Evolutionary conservation across 2,113 vertebrate species (phyloP).

Genomic region (Stigmatopora nigra): DNA sequence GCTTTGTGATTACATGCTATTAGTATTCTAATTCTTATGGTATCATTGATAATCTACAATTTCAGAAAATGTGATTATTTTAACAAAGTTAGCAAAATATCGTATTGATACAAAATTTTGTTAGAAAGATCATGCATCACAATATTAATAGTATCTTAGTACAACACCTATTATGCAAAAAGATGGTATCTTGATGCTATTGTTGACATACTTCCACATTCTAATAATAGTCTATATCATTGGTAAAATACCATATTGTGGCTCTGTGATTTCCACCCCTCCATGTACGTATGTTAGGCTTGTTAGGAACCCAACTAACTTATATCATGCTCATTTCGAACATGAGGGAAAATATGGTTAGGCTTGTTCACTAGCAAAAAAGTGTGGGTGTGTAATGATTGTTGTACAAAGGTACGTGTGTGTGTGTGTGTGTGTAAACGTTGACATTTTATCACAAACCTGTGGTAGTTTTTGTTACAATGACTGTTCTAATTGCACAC

Average conservation of each 20-base stretch:
- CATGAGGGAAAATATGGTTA: constrained; percentile 39
- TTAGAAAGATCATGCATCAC: too few relatives aligned
- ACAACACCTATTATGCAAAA: background rate
- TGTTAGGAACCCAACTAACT: constrained; percentile 18
- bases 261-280: background rate
- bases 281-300: background rate
- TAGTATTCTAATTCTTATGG: background rate
- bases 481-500: constrained; percentile 88
- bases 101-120: too few relatives aligned
- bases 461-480: constrained; percentile 93
- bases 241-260: background rate
- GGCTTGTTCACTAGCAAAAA: constrained; percentile 39
- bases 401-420: constrained; percentile 75
- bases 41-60: background rate
- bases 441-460: constrained; percentile 95
- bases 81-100: background rate
- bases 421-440: constrained; percentile 63
- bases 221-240: background rate
- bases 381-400: constrained; percentile 24
- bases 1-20: background rate
- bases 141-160: too few relatives aligned
- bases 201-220: background rate
- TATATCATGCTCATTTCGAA: constrained; percentile 46
- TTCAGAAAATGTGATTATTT: background rate
- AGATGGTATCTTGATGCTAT: background rate